These are phyloP conservation scores for Plagiodera versicolora DNA, from an alignment of 2,888 invertebrate species.

Conservation along the genomic window DNA sequence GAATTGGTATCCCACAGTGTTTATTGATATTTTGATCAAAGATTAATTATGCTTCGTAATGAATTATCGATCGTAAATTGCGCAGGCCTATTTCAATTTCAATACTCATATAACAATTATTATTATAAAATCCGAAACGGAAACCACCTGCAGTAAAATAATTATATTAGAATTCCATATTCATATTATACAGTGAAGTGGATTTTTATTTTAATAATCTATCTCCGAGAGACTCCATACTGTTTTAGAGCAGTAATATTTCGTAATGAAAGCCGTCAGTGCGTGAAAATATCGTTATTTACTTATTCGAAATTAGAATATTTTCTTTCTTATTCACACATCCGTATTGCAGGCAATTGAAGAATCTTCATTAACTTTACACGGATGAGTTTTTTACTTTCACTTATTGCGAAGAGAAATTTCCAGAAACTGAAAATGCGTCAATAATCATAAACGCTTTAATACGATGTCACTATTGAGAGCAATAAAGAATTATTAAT, in stretches of 20 bases:
- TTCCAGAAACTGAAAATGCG: neutral
- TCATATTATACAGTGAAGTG: neutral
- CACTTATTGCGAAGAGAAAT: neutral
- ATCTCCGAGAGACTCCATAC: neutral
- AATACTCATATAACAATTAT: neutral
- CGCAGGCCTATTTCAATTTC: neutral
- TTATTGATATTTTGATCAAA: too few relatives aligned
- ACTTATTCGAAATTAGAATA: neutral
- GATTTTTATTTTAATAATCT: neutral
- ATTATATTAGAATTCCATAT: neutral
- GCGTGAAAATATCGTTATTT: slow-evolving; percentile 10
- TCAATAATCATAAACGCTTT: neutral
- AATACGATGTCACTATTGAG: neutral
- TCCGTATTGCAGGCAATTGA: neutral
- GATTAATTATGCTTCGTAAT: neutral
- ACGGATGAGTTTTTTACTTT: neutral
- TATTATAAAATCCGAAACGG: neutral
- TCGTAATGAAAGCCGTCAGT: slow-evolving; percentile 12
- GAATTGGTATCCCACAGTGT: too few relatives aligned
- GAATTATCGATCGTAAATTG: neutral
- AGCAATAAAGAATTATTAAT: too few relatives aligned
- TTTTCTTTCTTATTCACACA: neutral
- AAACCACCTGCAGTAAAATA: neutral
- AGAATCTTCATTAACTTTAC: neutral
- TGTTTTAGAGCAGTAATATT: neutral